Evolutionary conservation across 2,888 invertebrate species (phyloP), one percentile per base, ranked within the genome.

Genomic region (Vanessa cardui): DNA sequence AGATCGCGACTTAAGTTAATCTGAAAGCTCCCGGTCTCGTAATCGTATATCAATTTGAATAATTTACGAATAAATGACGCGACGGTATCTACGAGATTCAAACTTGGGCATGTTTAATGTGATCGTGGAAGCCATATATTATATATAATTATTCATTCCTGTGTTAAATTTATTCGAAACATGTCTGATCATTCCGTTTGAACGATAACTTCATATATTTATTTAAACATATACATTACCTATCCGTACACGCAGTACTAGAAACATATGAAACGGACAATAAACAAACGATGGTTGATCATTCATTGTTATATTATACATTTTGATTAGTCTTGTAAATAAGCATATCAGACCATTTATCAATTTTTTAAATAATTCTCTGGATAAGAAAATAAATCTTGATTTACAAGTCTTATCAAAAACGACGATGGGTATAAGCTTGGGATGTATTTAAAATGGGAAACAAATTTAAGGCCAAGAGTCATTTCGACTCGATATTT

Each of bases 91-190:
- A 18, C 39, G 33, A 39, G 33, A 18, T 56, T 18, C 7, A 18
- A 9, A 56, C 5, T 39, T 33, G 56, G 39, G 56, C n/a, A 33
- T 56, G 9, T 56, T 68, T 58, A 46, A 59, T 70, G 70, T 70
- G 70, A 67, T 66, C n/a, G 60, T 62, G 60, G 65, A 69, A 62
- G 69, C 69, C 69, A 69, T 69, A 52, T 59, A 39, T 68, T 60
- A 21, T 60, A 60, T 46, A 60, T 33, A 54, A 16, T 54, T 54
- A 31, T 56, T 56, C 46, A 63, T 56, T 56, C 45, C 54, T 15
- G 59, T 47, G 31, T 46, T 18, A 60, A 47, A 39, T 18, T 33
- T 16, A 39, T 12, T 39, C 56, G 18, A 26, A 56, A 31, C 31
- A 18, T 31, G 52, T 54, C 52, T 54, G 52, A 31, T 54, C 52